Conservation (phyloP, 2,888 invertebrate species). For the Ichneumoninae sp. region DNA sequence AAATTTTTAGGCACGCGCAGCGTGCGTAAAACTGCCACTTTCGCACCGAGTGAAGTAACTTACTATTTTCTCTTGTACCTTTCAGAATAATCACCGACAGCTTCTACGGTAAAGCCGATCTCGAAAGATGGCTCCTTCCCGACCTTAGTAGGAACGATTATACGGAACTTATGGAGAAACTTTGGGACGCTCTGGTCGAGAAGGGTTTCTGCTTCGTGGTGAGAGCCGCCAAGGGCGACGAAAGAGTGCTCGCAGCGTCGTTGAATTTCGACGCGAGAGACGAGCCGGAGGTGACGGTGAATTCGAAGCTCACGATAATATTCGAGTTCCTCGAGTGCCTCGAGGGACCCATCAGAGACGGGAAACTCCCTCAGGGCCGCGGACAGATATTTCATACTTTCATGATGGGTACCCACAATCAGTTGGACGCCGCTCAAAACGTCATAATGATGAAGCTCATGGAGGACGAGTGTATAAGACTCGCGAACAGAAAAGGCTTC, state of each 20-base stretch:
- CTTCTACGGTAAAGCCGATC: conserved; percentile 93
- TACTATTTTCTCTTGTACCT: conserved; percentile 61
- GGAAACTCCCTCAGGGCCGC: conserved; percentile 87
- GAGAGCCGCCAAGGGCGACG: conserved; percentile 85
- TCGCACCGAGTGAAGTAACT: background rate
- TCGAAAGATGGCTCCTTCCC: conserved; percentile 92
- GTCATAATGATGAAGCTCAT: conserved; percentile 91
- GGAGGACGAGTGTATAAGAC: conserved; percentile 90
- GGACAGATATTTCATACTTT: conserved; percentile 92
- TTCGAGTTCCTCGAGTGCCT: conserved; percentile 92
- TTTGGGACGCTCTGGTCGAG: conserved; percentile 90
- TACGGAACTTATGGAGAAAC: conserved; percentile 87
- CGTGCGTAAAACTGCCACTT: no score
- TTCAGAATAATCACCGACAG: conserved; percentile 93
- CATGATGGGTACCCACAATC: conserved; percentile 93
- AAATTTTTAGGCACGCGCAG: no score
- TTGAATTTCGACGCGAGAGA: conserved; percentile 93
- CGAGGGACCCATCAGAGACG: conserved; percentile 90
- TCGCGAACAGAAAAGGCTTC: conserved; percentile 89
- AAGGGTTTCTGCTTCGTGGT: conserved; percentile 91
- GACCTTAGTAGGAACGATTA: conserved; percentile 90
- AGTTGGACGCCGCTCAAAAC: conserved; percentile 89
- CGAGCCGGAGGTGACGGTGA: conserved; percentile 91
- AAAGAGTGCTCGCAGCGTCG: conserved; percentile 88
- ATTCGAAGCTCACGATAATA: conserved; percentile 89